These are phyloP conservation scores for Diorhabda elongata DNA, from an alignment of 1,140 invertebrate genomes.

Conservation along the genomic window DNA sequence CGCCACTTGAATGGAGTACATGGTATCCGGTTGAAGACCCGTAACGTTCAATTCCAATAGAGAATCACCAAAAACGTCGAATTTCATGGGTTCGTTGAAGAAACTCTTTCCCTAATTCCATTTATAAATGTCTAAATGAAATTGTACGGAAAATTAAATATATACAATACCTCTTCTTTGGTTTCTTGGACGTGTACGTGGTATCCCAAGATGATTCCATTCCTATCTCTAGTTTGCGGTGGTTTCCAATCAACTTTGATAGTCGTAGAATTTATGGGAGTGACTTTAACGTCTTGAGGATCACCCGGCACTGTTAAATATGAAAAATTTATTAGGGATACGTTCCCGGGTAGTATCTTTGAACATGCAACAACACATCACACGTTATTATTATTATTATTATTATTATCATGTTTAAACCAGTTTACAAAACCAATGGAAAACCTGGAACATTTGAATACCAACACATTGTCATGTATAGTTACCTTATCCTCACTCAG, in stretches of 20 bases:
- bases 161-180: slow-evolving; percentile 66
- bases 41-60: slow-evolving; percentile 78
- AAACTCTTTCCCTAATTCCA: slow-evolving; percentile 65
- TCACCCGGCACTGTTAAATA: slow-evolving; percentile 86
- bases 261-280: slow-evolving; percentile 86
- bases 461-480: slow-evolving; percentile 48
- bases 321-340: slow-evolving; percentile 16
- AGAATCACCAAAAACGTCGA: slow-evolving; percentile 75
- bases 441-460: slow-evolving; percentile 49
- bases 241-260: slow-evolving; percentile 90
- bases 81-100: slow-evolving; percentile 77
- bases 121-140: too few relatives aligned
- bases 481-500: slow-evolving; percentile 45
- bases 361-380: slow-evolving; percentile 42
- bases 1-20: slow-evolving; percentile 89
- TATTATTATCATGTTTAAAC: slow-evolving; percentile 27
- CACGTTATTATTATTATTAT: slow-evolving; percentile 19
- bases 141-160: not conserved
- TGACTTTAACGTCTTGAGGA: slow-evolving; percentile 84
- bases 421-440: slow-evolving; percentile 15
- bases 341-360: slow-evolving; percentile 6
- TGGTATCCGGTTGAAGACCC: slow-evolving; percentile 87
- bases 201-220: slow-evolving; percentile 95
- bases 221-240: slow-evolving; percentile 82
- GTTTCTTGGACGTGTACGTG: slow-evolving; percentile 93